Evolutionary conservation across 2,888 invertebrate species (phyloP), one percentile per base, ranked within the genome.

Genomic region (Drosophila maculinotata): DNA sequence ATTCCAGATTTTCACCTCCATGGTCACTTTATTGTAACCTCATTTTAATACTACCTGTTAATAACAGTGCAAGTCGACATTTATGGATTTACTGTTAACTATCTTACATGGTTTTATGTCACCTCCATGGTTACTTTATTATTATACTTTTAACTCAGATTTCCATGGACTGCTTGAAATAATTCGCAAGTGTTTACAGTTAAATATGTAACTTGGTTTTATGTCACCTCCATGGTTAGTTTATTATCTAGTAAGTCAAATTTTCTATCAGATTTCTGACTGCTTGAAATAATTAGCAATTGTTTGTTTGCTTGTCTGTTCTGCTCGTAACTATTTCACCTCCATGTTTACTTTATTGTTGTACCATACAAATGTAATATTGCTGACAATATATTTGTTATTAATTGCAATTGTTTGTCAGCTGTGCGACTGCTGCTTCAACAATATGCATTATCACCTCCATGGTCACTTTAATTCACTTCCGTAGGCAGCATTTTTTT

Each of bases 401-500:
- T n/a, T n/a, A n/a, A n/a, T n/a, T n/a, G n/a, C n/a, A n/a, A n/a
- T n/a, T n/a, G n/a, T n/a, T n/a, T n/a, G n/a, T n/a, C n/a, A 20
- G 20, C 4, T 20, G 20, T 20, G 20, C 20, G 20, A 20, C 4
- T 4, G 20, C 20, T 20, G 20, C 20, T 20, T 6, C 5, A 26
- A 26, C 5, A 26, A 26, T 10, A 51, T 30, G 31, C 39, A 30
- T n/a, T 25, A 48, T 49, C 64, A 64, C 33, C 45, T 30, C 25
- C 52, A 47, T 33, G 51, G 39, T 41, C 51, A 35, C 6, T 15
- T 45, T 25, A 39, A 15, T 38, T 53, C 45, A 39, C 33, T 69
- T 68, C 68, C 68, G 56, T 14, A 23, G n/a, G 56, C 4, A 41
- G 8, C 12, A 1, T 9, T 8, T 35, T 42, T 23, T 7, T 57